These are phyloP conservation scores for Apeira syringaria DNA, from an alignment of 2,888 invertebrate genomes.

Conservation along the genomic window DNA sequence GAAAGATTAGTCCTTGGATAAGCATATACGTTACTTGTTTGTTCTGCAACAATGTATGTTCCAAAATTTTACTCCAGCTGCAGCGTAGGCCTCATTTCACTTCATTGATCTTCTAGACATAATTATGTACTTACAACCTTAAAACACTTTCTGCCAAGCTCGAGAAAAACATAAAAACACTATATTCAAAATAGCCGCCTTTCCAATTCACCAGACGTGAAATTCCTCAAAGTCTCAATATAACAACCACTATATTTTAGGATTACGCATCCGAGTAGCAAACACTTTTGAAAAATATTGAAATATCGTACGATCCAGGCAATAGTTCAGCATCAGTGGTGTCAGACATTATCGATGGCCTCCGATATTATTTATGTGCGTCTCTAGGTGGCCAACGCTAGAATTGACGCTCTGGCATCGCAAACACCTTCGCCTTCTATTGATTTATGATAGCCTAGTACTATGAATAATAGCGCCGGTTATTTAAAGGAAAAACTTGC, in stretches of 20 bases:
- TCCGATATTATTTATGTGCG: conserved; percentile 72
- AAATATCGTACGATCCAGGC: conserved; percentile 43
- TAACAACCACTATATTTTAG: neutral
- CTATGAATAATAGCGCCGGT: conserved; percentile 21
- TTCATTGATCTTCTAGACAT: no score
- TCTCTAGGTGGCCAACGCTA: conserved; percentile 50
- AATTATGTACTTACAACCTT: no score
- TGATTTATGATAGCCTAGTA: conserved; percentile 56
- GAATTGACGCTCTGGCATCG: conserved; percentile 52
- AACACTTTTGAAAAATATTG: conserved; percentile 42
- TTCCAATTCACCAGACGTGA: no score
- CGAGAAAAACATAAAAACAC: no score
- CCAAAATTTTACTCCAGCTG: no score
- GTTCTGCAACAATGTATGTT: no score
- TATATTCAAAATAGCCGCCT: neutral
- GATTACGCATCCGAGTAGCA: conserved; percentile 15
- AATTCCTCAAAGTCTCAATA: neutral
- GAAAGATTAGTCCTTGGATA: no score
- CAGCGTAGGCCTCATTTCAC: no score
- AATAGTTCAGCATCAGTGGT: conserved; percentile 47
- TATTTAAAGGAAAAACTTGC: conserved; percentile 33
- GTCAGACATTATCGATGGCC: conserved; percentile 52
- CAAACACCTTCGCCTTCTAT: conserved; percentile 48
- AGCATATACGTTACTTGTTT: no score
- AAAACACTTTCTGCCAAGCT: no score